Evolutionary conservation across 2,113 vertebrate species (phyloP).

Genomic region (Colistium nudipinnis): DNA sequence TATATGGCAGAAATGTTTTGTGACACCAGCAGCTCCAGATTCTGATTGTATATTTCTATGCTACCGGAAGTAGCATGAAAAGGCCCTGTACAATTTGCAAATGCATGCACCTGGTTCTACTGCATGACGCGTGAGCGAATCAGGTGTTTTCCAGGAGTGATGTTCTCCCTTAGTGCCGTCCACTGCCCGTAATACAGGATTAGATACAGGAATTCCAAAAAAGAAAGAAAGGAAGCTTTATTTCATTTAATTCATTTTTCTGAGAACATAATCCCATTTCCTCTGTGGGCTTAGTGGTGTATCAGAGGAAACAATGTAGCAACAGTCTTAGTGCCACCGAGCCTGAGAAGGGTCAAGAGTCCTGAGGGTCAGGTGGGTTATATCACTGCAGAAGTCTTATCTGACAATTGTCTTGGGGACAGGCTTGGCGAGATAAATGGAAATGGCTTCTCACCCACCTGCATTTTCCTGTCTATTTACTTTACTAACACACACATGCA

Average conservation of each 20-base stretch:
- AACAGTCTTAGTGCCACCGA: slow-evolving; percentile 44
- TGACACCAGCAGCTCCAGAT: no score
- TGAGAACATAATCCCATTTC: slow-evolving; percentile 45
- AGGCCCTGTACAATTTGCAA: background rate
- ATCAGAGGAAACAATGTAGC: slow-evolving; percentile 53
- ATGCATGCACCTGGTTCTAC: background rate
- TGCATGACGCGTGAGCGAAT: background rate
- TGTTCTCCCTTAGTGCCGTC: background rate
- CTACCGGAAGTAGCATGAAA: background rate
- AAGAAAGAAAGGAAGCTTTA: slow-evolving; percentile 11
- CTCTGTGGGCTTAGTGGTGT: slow-evolving; percentile 24
- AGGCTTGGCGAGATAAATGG: slow-evolving; percentile 63
- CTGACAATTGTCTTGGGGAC: slow-evolving; percentile 66
- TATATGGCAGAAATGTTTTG: no score
- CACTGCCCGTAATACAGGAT: background rate
- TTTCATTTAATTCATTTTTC: slow-evolving; percentile 48
- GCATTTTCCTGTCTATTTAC: slow-evolving; percentile 17
- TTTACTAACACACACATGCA: background rate
- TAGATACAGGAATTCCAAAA: slow-evolving; percentile 1
- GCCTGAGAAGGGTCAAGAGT: slow-evolving; percentile 59
- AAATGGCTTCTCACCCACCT: slow-evolving; percentile 49
- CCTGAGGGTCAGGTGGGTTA: slow-evolving; percentile 60
- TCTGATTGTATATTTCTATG: slow-evolving; percentile 6
- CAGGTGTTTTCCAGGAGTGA: background rate
- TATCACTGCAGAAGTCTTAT: slow-evolving; percentile 64